Conservation (phyloP, 2,797 vertebrate genomes). For the Lagodon rhomboides region DNA sequence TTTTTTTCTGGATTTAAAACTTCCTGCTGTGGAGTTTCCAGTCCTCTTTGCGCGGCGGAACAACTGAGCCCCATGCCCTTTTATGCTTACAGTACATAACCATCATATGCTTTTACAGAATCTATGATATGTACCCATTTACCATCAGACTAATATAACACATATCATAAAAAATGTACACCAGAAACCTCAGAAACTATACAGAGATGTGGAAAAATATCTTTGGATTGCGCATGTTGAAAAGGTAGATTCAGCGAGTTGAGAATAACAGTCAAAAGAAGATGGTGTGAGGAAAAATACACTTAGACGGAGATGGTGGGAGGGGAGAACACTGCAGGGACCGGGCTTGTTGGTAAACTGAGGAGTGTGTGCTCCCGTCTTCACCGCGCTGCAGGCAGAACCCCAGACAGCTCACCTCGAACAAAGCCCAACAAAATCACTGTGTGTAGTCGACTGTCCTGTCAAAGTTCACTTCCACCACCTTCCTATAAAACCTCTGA, state of each 20-base stretch:
- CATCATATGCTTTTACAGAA: constrained; percentile 70
- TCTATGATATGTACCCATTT: constrained; percentile 83
- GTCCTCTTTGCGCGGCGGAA: constrained; percentile 55
- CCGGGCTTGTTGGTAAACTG: constrained; percentile 31
- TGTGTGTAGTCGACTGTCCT: constrained; percentile 1
- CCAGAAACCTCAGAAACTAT: constrained; percentile 79
- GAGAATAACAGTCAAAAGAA: constrained; percentile 71
- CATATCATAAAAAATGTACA: constrained; percentile 78
- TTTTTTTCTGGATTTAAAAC: constrained; percentile 41
- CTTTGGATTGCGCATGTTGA: constrained; percentile 88
- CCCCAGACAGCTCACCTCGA: constrained; percentile 17
- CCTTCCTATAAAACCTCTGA: constrained; percentile 39
- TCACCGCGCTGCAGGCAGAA: constrained; percentile 38
- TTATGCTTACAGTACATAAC: constrained; percentile 73
- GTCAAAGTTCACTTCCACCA: constrained; percentile 16
- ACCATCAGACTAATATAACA: constrained; percentile 75
- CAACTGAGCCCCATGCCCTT: constrained; percentile 49
- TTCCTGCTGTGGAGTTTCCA: constrained; percentile 34
- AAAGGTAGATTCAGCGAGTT: constrained; percentile 83
- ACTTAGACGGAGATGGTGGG: constrained; percentile 20
- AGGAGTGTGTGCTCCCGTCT: constrained; percentile 17
- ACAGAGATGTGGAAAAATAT: constrained; percentile 86
- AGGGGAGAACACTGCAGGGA: constrained; percentile 25
- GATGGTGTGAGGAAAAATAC: constrained; percentile 35
- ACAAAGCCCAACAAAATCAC: constrained; percentile 3